Base-by-base conservation (phyloP, 2,888 invertebrate species). In the Eueremaeus valkanovi region DNA sequence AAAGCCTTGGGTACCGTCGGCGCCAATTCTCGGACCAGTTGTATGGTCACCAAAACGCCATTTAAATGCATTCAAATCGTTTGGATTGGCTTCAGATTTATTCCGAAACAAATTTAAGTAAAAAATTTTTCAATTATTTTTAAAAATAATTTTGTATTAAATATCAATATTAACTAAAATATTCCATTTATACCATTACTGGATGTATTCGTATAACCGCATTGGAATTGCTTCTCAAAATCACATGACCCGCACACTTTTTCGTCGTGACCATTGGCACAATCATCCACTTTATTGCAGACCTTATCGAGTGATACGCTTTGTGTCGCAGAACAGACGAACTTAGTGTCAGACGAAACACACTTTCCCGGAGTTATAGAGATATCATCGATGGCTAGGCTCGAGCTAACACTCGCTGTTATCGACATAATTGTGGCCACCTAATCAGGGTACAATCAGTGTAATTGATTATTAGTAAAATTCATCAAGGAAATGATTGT, bases 191-290 rank as follows among this genome's bases (percentile, higher is more conserved):
- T n/a, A n/a, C n/a, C n/a, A n/a, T n/a, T n/a, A 55, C 3, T 27
- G 21, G 21, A 55, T 21, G 9, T 21, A 21, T 18, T 55, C 29
- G 55, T 8, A 73, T 66, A 73, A 24, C 63, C 36, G 63, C 73
- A 73, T 45, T 13, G 27, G 18, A 61, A 21, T 16, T 29, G 11
- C 3, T 51, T 40, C n/a, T 40, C 40, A 13, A 73, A 73, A 8
- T 49, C 29, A 73, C 73, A 73, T 16, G 73, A 18, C 1, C 73
- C 73, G 58, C 73, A 73, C 9, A 58, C 27, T 31, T 27, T 49
- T 61, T 73, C 73, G 31, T 73, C 63, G 16, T 36, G n/a, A 13
- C 27, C 24, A 8, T 21, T 68, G 1, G 63, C 6, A 18, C 55
- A 58, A 11, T 40, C 36, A n/a, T 24, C 13, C 21, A 21, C 55